Percentiles rank a stretch among this genome's conserved stretches.
Conservation (phyloP, 2,113 vertebrate species). For the Cheilinus undulatus region DNA sequence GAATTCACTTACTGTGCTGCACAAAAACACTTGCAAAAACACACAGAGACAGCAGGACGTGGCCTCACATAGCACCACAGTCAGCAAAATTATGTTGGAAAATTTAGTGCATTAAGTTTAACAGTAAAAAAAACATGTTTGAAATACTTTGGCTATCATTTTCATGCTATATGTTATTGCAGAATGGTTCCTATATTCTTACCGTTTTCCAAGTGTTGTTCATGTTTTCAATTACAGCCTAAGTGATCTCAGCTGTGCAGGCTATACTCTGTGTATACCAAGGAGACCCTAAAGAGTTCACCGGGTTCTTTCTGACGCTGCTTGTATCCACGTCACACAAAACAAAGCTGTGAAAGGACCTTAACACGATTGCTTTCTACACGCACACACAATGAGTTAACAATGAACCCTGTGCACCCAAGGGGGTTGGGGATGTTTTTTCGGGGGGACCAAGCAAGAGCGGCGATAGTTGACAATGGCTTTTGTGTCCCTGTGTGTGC, state of each 20-base stretch:
- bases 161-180: conserved; percentile 41
- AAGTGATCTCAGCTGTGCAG: conserved; percentile 69
- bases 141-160: conserved; percentile 24
- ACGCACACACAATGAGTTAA: conserved; percentile 57
- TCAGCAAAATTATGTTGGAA: conserved; percentile 18
- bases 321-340: conserved; percentile 63
- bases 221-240: conserved; percentile 68
- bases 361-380: conserved; percentile 69
- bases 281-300: conserved; percentile 70
- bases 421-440: conserved; percentile 74
- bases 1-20: conserved; percentile 51
- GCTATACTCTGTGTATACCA: conserved; percentile 39
- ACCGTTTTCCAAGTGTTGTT: conserved; percentile 27
- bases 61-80: conserved; percentile 7
- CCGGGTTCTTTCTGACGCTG: conserved; percentile 63
- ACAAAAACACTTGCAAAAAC: not conserved
- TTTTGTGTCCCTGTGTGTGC: conserved; percentile 65
- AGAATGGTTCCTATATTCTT: conserved; percentile 39
- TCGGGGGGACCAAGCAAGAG: conserved; percentile 57
- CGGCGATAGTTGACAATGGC: conserved; percentile 73
- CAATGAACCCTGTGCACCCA: conserved; percentile 77
- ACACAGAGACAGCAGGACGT: conserved; percentile 15
- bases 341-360: conserved; percentile 76
- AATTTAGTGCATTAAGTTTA: conserved; percentile 16
- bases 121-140: conserved; percentile 12